Evolutionary conservation across 2,888 invertebrate genomes (phyloP), one percentile per base, ranked within the genome.

Genomic region (Netelia fuscicornis): DNA sequence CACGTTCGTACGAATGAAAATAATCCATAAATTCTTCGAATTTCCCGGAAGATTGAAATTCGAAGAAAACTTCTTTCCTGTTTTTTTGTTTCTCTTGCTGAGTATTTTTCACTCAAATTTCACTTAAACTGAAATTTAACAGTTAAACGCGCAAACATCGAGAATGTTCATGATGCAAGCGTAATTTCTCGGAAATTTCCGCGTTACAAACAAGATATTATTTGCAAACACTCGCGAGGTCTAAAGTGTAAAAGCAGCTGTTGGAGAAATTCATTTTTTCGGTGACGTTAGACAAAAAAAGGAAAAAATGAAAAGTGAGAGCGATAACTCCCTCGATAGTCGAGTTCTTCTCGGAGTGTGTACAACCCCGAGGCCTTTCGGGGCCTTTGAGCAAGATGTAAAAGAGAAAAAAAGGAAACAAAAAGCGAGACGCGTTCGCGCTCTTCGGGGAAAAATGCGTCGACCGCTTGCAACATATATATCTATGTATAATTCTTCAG

Each of bases 401-500:
- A 81, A 74, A 30, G 11, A 23, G 70, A 68, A 23, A 9, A 58
- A 58, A 58, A 56, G 20, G n/a, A 23, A 58, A 20, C 5, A 13
- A 48, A 37, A 6, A 68, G n/a, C 48, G 65, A 17, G 77, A 44
- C 30, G 37, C 37, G 37, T 42, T 77, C 44, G 54, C 3, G 56
- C 30, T 74, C 48, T 80, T 80, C 74, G 65, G 48, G 72, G 58
- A 70, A 71, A 65, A 56, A 71, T 52, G 11, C 71, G 71, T 17
- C 42, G 37, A 8, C n/a, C 30, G 42, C 58, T 17, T 9, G 17
- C 23, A 6, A 20, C 6, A 58, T 58, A 58, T 58, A 48, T 48
- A 48, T 48, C 2, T 48, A 74, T 72, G 62, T 60, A 81, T 52
- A 74, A 74, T 68, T 75, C 68, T 81, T 81, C 74, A 68, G 74